phyloP scores from a whole-genome alignment of 2,888 invertebrate species.

The Clostera curtula region DNA sequence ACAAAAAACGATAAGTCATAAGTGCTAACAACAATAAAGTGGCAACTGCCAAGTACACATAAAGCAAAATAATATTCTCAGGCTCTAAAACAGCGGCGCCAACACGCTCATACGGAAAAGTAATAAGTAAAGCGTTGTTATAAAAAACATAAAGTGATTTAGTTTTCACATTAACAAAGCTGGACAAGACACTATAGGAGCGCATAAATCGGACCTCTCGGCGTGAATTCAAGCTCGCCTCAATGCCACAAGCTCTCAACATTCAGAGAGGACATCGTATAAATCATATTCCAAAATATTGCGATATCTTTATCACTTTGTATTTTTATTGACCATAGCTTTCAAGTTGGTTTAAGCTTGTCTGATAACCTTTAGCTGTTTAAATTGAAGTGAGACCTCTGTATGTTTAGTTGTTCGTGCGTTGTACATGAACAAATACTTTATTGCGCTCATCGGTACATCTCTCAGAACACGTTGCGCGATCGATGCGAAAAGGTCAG shows the following conservation, averaged over 20 bases:
- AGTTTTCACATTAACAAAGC: conserved; percentile 67
- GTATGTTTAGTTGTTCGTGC: too few relatives aligned
- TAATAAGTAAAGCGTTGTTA: conserved; percentile 25
- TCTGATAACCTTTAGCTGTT: too few relatives aligned
- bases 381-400: too few relatives aligned
- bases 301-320: too few relatives aligned
- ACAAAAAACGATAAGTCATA: too few relatives aligned
- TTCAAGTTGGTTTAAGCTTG: too few relatives aligned
- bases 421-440: conserved; percentile 45
- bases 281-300: too few relatives aligned
- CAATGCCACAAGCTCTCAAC: too few relatives aligned
- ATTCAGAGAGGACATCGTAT: too few relatives aligned
- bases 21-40: not conserved
- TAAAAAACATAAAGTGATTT: conserved; percentile 46
- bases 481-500: conserved; percentile 53
- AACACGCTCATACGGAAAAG: conserved; percentile 8
- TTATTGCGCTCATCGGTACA: conserved; percentile 57
- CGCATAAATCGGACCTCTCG: conserved; percentile 62
- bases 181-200: conserved; percentile 60
- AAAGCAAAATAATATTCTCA: conserved; percentile 1
- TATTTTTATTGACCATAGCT: too few relatives aligned
- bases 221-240: conserved; percentile 42
- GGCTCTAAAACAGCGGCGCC: not conserved
- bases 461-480: conserved; percentile 43
- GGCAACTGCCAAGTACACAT: too few relatives aligned